Evolutionary conservation across 37 sponge, comb jelly and placozoan species (phyloP), one percentile per base, ranked within the genome.

Genomic region (Bolinopsis microptera): DNA sequence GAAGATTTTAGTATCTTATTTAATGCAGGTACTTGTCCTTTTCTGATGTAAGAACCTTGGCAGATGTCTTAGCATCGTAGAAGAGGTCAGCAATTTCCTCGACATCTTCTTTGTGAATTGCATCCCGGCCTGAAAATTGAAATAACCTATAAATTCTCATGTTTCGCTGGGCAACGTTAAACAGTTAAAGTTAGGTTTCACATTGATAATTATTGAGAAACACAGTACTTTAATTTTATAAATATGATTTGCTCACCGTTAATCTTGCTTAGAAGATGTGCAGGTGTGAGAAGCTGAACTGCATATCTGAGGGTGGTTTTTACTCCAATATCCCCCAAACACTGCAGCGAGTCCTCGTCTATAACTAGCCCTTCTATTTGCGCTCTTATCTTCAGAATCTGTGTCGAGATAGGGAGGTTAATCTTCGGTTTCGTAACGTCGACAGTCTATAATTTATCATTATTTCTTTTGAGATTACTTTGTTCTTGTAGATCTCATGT

Each of bases 11-110:
- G 18, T 77, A 1, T 1, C 21, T 16, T 1, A 32, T 31, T 35
- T 95, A 98, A 67, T 98, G 95, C 95, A 98, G 96, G 94, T 96
- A 98, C 75, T 97, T 98, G 92, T 96, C 99, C 18, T 93, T 95
- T 24, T 98, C 95, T 39, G 96, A 97, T 26, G 96, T 95, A 1
- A 98, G 93, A 32, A 98, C 94, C 69, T 97, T 97, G 27, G 99
- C 99, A 9, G 99, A 98, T 0, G 96, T 93, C 74, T 98, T 98
- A 0, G 99, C 99, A 92, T 98, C 99, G 69, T 94, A 97, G 93
- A 98, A 98, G 92, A 98, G 97, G 32, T 97, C 96, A 68, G 93
- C 93, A 61, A 98, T 96, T 76, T 98, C 99, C 37, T 95, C 95
- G 0, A 98, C 95, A 61, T 98, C 99, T 35, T 97, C 97, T 69